Percentiles rank a stretch among this genome's conserved stretches.
Conservation (phyloP, 2,113 vertebrate species). For the Myotis brandtii region DNA sequence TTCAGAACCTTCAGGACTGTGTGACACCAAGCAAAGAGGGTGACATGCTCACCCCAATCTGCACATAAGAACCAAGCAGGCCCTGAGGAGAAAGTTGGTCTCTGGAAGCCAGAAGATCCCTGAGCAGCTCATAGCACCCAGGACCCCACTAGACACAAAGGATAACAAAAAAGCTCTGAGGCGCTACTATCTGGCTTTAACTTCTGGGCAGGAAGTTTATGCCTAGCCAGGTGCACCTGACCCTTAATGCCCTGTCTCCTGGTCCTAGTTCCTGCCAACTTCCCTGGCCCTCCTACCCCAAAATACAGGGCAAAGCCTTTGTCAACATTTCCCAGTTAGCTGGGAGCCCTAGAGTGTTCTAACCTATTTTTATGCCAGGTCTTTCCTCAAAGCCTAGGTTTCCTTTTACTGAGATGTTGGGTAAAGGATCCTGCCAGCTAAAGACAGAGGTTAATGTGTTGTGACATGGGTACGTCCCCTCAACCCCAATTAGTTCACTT, state of each 20-base stretch:
- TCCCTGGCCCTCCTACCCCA: background rate
- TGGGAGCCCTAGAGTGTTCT: background rate
- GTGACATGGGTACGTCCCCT: background rate
- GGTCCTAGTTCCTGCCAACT: background rate
- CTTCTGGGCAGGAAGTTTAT: background rate
- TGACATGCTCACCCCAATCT: background rate
- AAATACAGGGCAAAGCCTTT: background rate
- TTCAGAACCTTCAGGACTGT: constrained; percentile 19
- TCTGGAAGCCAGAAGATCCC: background rate
- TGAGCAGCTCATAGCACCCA: background rate
- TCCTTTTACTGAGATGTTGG: background rate
- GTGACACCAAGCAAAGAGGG: background rate
- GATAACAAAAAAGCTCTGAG: background rate
- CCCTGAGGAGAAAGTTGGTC: background rate
- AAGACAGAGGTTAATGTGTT: constrained; percentile 18
- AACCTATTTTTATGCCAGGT: background rate
- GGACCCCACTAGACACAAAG: background rate
- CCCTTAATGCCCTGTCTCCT: background rate
- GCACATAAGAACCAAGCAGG: background rate
- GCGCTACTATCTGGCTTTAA: background rate
- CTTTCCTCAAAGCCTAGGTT: background rate
- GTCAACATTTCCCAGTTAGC: background rate
- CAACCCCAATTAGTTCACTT: background rate
- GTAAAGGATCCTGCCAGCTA: background rate
- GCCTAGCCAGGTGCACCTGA: background rate